Evolutionary conservation across 1,140 invertebrate species (phyloP), one percentile per base, ranked within the genome.

Genomic region (Lepidostoma basale): DNA sequence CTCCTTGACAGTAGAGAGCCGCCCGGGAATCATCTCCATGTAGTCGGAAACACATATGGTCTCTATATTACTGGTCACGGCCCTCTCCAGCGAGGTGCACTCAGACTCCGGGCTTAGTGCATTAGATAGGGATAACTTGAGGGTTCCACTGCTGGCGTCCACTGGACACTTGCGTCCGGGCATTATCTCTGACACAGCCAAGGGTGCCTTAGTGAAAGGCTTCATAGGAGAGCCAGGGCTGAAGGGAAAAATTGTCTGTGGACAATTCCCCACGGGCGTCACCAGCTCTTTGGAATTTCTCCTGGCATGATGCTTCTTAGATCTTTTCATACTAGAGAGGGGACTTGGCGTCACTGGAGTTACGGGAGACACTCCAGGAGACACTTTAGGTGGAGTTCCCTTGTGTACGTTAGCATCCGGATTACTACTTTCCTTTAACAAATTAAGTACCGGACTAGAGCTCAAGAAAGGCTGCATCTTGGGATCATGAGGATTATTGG

Each of bases 201-300:
- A 18, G 2, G 42, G 71, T 66, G 66, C 40, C n/a, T 45, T 45
- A 10, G 68, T 75, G 26, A 83, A 81, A 1, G 80, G 77, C 67
- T 83, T 83, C 12, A 82, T 76, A 0, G 86, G 86, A 3, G 85
- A 87, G 28, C 82, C 79, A 2, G 87, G 86, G 33, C 84, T 86
- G 49, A 88, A 83, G 0, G 87, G 85, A 67, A 88, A 88, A 68
- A 88, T 87, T 0, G 86, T 85, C 0, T 83, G 76, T 3, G 85
- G 85, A 44, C 84, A 83, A 0, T 83, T 85, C 0, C 81, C 75
- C 1, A 80, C 79, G 0, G 83, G 82, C 9, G 81, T 82, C 0
- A 79, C 76, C 33, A 76, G 77, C 30, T 83, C 78, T 70, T 77
- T 77, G 0, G 79, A 81, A 71, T 80, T 78, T 63, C 76, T 69